A percentile compares a stretch with the other conserved stretches of the same genome.
Conservation (phyloP, 2,888 invertebrate species). For the Athalia rosae region DNA sequence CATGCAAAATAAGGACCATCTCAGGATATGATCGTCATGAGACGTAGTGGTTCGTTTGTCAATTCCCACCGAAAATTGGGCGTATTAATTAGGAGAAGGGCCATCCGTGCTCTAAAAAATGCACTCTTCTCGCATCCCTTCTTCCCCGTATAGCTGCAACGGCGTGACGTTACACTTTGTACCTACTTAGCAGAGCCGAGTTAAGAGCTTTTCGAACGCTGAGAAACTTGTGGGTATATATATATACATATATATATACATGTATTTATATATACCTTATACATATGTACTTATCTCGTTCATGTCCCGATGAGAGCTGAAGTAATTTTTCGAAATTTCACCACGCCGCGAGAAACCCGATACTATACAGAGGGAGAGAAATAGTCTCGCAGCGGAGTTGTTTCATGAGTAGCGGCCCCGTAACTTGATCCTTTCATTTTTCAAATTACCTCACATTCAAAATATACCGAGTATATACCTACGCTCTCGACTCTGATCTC, state of each 20-base stretch:
- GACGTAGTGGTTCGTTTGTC: slow-evolving; percentile 22
- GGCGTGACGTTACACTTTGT: slow-evolving; percentile 30
- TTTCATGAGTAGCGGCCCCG: slow-evolving; percentile 22
- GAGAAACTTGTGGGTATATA: neutral
- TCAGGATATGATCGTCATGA: neutral
- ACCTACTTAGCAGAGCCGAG: slow-evolving; percentile 33
- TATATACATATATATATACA: neutral
- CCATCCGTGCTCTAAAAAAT: slow-evolving; percentile 22
- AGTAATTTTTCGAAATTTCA: slow-evolving; percentile 40
- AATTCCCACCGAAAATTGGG: slow-evolving; percentile 15
- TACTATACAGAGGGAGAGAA: neutral
- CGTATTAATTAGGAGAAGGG: neutral
- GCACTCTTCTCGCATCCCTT: neutral
- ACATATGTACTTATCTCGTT: too few relatives aligned
- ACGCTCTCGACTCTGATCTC: slow-evolving; percentile 26
- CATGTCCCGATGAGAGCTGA: neutral
- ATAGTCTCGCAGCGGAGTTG: slow-evolving; percentile 27
- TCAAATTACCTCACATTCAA: slow-evolving; percentile 26
- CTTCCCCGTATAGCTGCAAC: neutral
- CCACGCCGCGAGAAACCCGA: slow-evolving; percentile 31
- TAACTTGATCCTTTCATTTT: slow-evolving; percentile 34
- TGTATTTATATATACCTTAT: too few relatives aligned
- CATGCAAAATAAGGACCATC: too few relatives aligned
- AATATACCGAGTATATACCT: neutral
- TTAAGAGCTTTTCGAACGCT: slow-evolving; percentile 40